A percentile compares a stretch with the other conserved stretches of the same genome.
These are phyloP conservation scores for Anser cygnoides DNA, from an alignment of 2,113 vertebrate species.

Conservation along the genomic window DNA sequence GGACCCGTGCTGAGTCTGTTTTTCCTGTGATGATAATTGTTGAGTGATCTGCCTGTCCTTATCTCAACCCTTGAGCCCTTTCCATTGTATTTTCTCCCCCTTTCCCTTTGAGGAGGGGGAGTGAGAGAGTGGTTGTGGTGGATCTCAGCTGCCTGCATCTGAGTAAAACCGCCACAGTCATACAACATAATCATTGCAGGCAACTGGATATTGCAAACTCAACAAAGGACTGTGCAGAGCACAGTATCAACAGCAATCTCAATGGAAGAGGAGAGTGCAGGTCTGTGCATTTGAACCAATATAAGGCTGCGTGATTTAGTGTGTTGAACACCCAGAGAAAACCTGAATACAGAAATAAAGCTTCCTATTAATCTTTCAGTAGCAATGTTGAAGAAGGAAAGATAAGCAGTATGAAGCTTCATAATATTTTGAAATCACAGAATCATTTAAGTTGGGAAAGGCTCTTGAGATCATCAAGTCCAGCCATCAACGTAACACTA, in stretches of 20 bases:
- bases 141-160: too few relatives aligned
- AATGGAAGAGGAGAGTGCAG: rapidly evolving
- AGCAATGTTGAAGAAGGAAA: background rate
- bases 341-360: background rate
- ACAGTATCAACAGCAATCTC: background rate
- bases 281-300: background rate
- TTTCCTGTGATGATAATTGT: too few relatives aligned
- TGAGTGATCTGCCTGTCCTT: too few relatives aligned
- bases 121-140: too few relatives aligned
- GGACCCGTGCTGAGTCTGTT: too few relatives aligned
- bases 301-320: background rate
- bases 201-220: background rate
- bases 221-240: background rate
- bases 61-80: too few relatives aligned
- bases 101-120: too few relatives aligned
- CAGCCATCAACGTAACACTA: background rate
- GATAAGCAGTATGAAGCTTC: background rate
- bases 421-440: background rate
- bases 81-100: too few relatives aligned
- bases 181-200: background rate
- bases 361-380: background rate
- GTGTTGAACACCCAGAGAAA: background rate
- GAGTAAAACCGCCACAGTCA: background rate
- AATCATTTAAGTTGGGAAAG: background rate
- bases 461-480: background rate